Evolutionary conservation across 2,888 invertebrate genomes (phyloP).

Genomic region (Parascotia fuliginaria): DNA sequence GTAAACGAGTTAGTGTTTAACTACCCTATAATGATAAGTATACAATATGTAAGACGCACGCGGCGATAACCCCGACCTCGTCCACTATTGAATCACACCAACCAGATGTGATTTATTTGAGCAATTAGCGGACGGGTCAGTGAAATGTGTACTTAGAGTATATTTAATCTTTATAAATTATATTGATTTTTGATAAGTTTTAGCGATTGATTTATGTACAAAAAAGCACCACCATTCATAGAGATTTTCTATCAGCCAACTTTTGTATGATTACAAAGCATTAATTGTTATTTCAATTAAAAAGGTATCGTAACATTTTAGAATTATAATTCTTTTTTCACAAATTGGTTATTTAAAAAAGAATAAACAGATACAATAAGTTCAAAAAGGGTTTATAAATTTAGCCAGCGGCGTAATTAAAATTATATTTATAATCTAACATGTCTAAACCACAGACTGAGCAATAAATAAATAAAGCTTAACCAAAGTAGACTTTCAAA

Average conservation of each 20-base stretch:
- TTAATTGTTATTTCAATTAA: too few relatives aligned
- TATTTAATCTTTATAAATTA: background rate
- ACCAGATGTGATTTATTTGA: conserved; percentile 66
- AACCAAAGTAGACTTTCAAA: background rate
- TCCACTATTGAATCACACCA: conserved; percentile 60
- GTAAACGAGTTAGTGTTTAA: too few relatives aligned
- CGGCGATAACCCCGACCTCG: conserved; percentile 64
- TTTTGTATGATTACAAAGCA: too few relatives aligned
- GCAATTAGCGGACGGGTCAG: conserved; percentile 62
- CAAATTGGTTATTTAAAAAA: too few relatives aligned
- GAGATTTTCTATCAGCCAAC: too few relatives aligned
- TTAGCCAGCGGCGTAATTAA: background rate
- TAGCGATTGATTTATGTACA: too few relatives aligned
- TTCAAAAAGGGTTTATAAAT: background rate
- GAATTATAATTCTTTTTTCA: too few relatives aligned
- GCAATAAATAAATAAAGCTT: background rate
- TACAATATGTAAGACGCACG: conserved; percentile 54
- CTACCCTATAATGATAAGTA: conserved; percentile 8
- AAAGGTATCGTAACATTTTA: too few relatives aligned
- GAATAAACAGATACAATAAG: background rate
- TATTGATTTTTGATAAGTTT: too few relatives aligned
- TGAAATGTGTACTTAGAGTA: conserved; percentile 6
- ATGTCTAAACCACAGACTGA: conserved; percentile 2
- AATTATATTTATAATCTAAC: background rate
- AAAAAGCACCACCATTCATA: too few relatives aligned